Evolutionary conservation across 2,888 invertebrate genomes (phyloP).

Genomic region (Flabesymbios commensalis): DNA sequence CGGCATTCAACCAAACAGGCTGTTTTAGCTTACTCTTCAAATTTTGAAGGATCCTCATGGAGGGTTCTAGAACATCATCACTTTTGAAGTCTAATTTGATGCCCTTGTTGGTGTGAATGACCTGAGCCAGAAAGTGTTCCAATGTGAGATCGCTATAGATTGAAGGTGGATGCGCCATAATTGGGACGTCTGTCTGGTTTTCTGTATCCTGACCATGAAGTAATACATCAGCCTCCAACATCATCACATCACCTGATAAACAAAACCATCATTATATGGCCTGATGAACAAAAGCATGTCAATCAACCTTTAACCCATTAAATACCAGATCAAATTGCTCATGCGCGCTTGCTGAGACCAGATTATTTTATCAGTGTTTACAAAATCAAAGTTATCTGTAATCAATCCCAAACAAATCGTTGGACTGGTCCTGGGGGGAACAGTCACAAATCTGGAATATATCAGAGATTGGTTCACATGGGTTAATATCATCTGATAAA

Average conservation of each 20-base stretch:
- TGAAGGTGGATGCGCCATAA: conserved; percentile 85
- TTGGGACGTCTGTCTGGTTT: conserved; percentile 67
- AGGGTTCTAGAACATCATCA: conserved; percentile 68
- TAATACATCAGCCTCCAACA: conserved; percentile 85
- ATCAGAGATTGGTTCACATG: no score
- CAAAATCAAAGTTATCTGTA: no score
- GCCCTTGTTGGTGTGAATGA: conserved; percentile 68
- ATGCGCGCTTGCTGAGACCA: no score
- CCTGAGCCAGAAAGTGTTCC: conserved; percentile 71
- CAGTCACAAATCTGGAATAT: no score
- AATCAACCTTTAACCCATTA: no score
- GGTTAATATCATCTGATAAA: no score
- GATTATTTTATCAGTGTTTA: no score
- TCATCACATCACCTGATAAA: conserved; percentile 72
- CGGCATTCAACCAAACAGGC: conserved; percentile 87
- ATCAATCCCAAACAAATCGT: no score
- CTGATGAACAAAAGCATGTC: no score
- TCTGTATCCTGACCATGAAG: conserved; percentile 63
- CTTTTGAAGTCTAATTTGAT: conserved; percentile 87
- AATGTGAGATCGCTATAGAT: conserved; percentile 76
- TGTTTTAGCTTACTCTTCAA: conserved; percentile 29
- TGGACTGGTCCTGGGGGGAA: no score
- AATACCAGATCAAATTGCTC: no score
- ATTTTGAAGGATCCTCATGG: conserved; percentile 43
- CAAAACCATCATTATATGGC: no score